Conservation (phyloP, 2,888 invertebrate species). For the Macrosoma leucophasiata region DNA sequence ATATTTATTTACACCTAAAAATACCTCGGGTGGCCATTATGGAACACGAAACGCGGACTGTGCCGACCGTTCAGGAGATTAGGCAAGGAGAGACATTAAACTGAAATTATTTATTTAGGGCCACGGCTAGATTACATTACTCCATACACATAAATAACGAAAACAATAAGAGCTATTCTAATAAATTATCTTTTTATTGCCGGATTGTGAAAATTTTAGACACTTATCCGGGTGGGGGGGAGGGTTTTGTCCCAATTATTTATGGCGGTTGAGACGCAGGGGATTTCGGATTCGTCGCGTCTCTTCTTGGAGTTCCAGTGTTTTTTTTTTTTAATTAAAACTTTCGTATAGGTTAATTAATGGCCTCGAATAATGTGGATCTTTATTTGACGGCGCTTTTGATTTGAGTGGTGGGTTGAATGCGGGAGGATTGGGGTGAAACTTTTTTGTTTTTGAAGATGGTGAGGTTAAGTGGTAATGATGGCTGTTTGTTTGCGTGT, state of each 20-base stretch:
- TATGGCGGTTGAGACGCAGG: conserved; percentile 70
- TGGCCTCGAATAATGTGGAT: conserved; percentile 49
- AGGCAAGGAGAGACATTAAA: conserved; percentile 75
- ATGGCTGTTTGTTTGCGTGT: too few relatives aligned
- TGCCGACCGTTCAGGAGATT: conserved; percentile 66
- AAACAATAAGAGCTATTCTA: conserved; percentile 76
- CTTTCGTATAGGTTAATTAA: conserved; percentile 70
- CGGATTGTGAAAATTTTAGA: conserved; percentile 76
- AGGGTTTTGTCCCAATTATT: conserved; percentile 74
- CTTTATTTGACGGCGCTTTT: too few relatives aligned
- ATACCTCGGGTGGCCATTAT: conserved; percentile 74
- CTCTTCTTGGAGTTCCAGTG: conserved; percentile 57
- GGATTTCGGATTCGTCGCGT: conserved; percentile 66
- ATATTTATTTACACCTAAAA: conserved; percentile 76
- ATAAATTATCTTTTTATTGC: conserved; percentile 77
- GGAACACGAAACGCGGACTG: conserved; percentile 58
- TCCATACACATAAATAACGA: conserved; percentile 76
- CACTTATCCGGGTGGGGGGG: conserved; percentile 66
- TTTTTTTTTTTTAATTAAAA: conserved; percentile 71
- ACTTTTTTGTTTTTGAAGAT: too few relatives aligned
- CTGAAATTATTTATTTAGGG: conserved; percentile 75
- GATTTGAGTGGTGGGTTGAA: too few relatives aligned
- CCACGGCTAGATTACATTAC: conserved; percentile 74
- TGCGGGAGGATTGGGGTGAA: too few relatives aligned
- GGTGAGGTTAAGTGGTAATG: too few relatives aligned